Evolutionary conservation across 2,888 invertebrate species (phyloP), one percentile per base, ranked within the genome.

Genomic region (Caenorhabditis macrosperma): DNA sequence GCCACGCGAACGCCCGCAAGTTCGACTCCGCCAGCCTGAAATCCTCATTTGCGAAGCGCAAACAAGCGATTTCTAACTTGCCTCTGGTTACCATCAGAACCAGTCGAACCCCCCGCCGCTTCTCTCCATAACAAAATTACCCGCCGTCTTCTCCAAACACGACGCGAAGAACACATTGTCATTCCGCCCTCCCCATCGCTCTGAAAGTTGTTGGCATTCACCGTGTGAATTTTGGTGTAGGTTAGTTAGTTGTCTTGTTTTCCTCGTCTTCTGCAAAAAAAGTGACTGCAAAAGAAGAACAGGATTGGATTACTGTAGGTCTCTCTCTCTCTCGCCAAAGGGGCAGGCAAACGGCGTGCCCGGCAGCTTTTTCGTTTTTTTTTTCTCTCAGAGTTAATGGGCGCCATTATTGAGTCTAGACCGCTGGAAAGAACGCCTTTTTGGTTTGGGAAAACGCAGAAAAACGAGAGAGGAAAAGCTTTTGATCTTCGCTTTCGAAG

Each of bases 361-460:
- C 9, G 15, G 17, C n/a, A 15, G 12, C 44, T 6, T 44, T n/a
- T 6, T 44, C 9, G 12, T 10, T 10, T 44, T 44, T 6, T 6
- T 4, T 33, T 33, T 38, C 15, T 38, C 38, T 38, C 38, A 38
- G 38, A 46, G 60, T 55, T 57, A 68, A 68, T 68, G 68, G 59
- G 48, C 35, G 57, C 59, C 59, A 68, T 68, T 68, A 68, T 59
- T 48, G 59, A 44, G 68, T 68, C 68, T 68, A 68, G 68, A 68
- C 68, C 35, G 12, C 22, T n/a, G n/a, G n/a, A n/a, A n/a, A n/a
- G 38, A 38, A 38, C 38, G 38, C 38, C 12, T 57, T 46, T 57
- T 12, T 33, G 46, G n/a, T 30, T 52, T 30, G 12, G 20, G n/a
- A n/a, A n/a, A n/a, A 26, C 15, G 26, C n/a, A 17, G 10, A 22